These are phyloP conservation scores for Bugulina stolonifera DNA, from an alignment of 2,888 invertebrate genomes.

Conservation along the genomic window DNA sequence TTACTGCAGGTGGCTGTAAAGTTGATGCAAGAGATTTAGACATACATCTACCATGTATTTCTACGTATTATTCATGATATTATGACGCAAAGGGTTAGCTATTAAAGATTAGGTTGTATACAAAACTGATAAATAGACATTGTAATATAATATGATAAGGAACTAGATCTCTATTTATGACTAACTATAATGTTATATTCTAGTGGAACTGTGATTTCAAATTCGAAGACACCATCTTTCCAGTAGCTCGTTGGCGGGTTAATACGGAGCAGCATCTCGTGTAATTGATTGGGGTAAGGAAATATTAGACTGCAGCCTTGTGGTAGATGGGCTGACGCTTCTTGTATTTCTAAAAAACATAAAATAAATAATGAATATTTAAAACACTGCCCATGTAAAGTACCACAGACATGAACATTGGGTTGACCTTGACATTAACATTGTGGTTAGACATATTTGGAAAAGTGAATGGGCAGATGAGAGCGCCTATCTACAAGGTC, in stretches of 20 bases:
- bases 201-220: slow-evolving; percentile 78
- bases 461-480: too few species aligned
- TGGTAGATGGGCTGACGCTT: slow-evolving; percentile 80
- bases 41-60: too few species aligned
- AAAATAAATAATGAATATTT: too few species aligned
- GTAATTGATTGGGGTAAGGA: slow-evolving; percentile 74
- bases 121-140: background rate
- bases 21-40: too few species aligned
- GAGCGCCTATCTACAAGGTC: too few species aligned
- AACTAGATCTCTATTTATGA: too few species aligned
- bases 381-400: too few species aligned
- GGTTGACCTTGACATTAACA: too few species aligned
- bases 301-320: slow-evolving; percentile 71
- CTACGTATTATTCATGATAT: too few species aligned
- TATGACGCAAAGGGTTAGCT: background rate
- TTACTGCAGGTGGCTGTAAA: slow-evolving; percentile 79
- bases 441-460: too few species aligned
- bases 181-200: slow-evolving; percentile 94
- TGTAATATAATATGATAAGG: background rate
- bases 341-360: slow-evolving; percentile 59
- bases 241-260: slow-evolving; percentile 81
- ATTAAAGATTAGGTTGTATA: background rate
- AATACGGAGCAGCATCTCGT: slow-evolving; percentile 72
- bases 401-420: too few species aligned
- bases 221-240: slow-evolving; percentile 78